Evolutionary conservation across 2,113 vertebrate genomes (phyloP), one percentile per base, ranked within the genome.

Genomic region (Symphodus melops): DNA sequence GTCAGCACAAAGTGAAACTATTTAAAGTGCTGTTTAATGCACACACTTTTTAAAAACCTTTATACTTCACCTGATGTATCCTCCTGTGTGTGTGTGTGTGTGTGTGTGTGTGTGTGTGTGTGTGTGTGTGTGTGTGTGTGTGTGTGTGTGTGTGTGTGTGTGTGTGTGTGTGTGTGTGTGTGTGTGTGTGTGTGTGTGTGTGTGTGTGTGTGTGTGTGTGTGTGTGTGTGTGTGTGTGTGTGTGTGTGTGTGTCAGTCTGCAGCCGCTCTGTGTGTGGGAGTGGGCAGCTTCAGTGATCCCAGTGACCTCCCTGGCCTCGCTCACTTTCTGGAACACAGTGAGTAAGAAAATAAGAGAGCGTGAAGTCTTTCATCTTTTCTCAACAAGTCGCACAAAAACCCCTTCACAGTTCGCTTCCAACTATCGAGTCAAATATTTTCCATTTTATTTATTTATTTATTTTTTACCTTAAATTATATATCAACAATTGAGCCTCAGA

Each of bases 321-420:
- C 98, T 76, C 98, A 99, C 94, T 99, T 99, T 91, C 95, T 99
- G 93, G 98, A 99, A 85, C 98, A 99, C 80, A 99, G 98, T 99
- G 94, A 92, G 98, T 90, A 56, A 69, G 75, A 77, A 59, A 62
- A 33, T 60, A 41, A 41, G 5, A 39, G 39, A 52, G 51, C 42
- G 19, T 13, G 44, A 44, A 44, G 42, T 44, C 3, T 3, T 16
- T 62, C 25, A 21, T 65, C 12, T 28, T 61, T 48, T 23, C 67
- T 61, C 20, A 33, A 58, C 39, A 67, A 17, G 53, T 48, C 1
- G 6, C 28, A 33, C 3, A 6, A 33, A 10, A 10, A 41, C 39
- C 8, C 39, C 11, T 5, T 1, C 39, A 41, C 11, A 9, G 17
- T 48, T 48, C 63, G 17, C 25, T 64, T 25, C 75, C 44, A 60